A percentile compares a stretch with the other conserved stretches of the same genome.
These are phyloP conservation scores for Dioctria linearis DNA, from an alignment of 2,888 invertebrate genomes.

Conservation along the genomic window DNA sequence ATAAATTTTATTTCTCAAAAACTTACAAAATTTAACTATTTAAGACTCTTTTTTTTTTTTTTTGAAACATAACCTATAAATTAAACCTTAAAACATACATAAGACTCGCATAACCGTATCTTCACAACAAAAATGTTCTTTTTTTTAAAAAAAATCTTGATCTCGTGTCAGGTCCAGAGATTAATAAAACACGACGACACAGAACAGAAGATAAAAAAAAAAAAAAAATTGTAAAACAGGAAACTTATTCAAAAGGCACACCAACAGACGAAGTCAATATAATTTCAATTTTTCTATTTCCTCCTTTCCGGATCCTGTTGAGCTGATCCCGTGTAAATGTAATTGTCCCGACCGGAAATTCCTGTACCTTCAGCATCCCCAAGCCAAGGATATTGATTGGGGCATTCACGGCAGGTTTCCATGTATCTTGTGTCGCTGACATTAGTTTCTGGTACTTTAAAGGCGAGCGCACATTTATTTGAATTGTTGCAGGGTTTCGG, in stretches of 20 bases:
- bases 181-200: neutral
- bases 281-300: constrained; percentile 49
- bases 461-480: constrained; percentile 87
- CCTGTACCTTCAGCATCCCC: constrained; percentile 90
- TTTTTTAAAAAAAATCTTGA: neutral
- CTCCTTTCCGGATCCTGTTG: constrained; percentile 58
- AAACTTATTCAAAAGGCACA: constrained; percentile 38
- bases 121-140: constrained; percentile 37
- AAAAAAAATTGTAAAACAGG: neutral
- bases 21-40: constrained; percentile 34
- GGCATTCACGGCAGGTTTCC: constrained; percentile 90
- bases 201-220: neutral
- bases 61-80: neutral
- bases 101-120: constrained; percentile 29
- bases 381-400: constrained; percentile 89
- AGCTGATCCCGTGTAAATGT: constrained; percentile 69
- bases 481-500: constrained; percentile 83
- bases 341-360: constrained; percentile 84
- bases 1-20: constrained; percentile 33
- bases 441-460: constrained; percentile 83
- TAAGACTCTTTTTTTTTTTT: neutral
- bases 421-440: constrained; percentile 88
- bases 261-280: constrained; percentile 35
- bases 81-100: constrained; percentile 30
- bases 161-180: constrained; percentile 5